Percentiles rank a stretch among this genome's conserved stretches.
Conservation (phyloP, 2,113 vertebrate genomes). For the Nansenia antarctica region DNA sequence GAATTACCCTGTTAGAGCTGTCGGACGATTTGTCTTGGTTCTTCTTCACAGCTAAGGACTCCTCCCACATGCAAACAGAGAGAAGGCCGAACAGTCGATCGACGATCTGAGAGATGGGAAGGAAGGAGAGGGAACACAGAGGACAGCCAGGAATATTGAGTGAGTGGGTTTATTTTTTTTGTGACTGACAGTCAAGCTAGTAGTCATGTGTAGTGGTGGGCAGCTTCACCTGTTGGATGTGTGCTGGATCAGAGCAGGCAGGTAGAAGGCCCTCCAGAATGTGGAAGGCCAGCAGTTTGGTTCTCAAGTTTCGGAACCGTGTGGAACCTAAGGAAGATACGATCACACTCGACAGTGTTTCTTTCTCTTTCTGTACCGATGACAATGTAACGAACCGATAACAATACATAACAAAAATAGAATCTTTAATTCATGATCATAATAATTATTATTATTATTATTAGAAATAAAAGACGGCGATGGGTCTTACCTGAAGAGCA, state of each 20-base stretch:
- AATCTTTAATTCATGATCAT: too few species aligned
- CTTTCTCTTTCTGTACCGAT: too few species aligned
- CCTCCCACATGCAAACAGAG: constrained; percentile 80
- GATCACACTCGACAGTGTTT: too few species aligned
- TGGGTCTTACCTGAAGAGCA: constrained; percentile 63
- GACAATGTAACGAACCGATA: too few species aligned
- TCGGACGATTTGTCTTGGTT: constrained; percentile 52
- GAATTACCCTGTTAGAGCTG: constrained; percentile 60
- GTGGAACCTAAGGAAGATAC: constrained; percentile 53
- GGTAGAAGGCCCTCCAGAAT: constrained; percentile 78
- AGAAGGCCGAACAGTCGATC: constrained; percentile 76
- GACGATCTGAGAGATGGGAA: constrained; percentile 65
- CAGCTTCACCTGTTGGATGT: constrained; percentile 71
- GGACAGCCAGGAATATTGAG: too few species aligned
- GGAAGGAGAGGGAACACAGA: neutral
- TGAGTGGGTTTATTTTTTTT: neutral
- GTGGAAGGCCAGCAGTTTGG: constrained; percentile 79
- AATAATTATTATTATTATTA: too few species aligned
- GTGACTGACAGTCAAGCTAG: neutral
- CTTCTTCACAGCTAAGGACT: constrained; percentile 61
- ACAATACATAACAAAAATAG: too few species aligned
- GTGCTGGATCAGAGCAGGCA: constrained; percentile 69
- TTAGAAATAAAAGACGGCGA: neutral
- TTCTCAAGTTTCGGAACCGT: constrained; percentile 74
- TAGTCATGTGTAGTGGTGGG: neutral